Percentiles rank a stretch among this genome's conserved stretches.
These are phyloP conservation scores for Pangasius sanitwongsei DNA, from an alignment of 2,797 vertebrate species.

Conservation along the genomic window DNA sequence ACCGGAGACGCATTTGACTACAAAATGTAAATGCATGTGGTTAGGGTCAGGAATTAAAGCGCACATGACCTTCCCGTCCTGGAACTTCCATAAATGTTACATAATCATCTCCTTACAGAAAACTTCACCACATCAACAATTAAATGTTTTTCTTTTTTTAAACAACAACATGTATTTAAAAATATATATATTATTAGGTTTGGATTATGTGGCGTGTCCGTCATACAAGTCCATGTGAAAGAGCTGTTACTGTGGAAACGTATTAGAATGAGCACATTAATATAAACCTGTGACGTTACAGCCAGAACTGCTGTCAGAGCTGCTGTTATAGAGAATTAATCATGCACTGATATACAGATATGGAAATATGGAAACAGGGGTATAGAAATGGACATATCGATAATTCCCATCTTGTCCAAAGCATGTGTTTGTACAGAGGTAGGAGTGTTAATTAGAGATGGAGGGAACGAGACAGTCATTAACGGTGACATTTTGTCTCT, in stretches of 20 bases:
- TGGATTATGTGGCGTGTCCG: no score
- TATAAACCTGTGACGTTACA: not conserved
- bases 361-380: no score
- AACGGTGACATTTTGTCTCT: not conserved
- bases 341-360: no score
- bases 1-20: not conserved
- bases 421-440: not conserved
- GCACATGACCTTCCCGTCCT: not conserved
- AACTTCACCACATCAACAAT: not conserved
- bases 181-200: no score
- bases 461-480: not conserved
- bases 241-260: no score
- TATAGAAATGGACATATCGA: not conserved
- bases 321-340: not conserved
- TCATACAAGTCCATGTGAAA: no score
- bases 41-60: not conserved
- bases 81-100: not conserved
- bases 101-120: not conserved
- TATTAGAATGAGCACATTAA: no score
- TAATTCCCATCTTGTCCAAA: not conserved
- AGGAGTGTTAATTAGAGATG: not conserved
- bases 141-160: no score
- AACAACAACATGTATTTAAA: no score
- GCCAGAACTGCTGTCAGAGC: not conserved
- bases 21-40: not conserved